A percentile compares a stretch with the other conserved stretches of the same genome.
These are phyloP conservation scores for Bugula neritina DNA, from an alignment of 2,888 invertebrate species.

Conservation along the genomic window DNA sequence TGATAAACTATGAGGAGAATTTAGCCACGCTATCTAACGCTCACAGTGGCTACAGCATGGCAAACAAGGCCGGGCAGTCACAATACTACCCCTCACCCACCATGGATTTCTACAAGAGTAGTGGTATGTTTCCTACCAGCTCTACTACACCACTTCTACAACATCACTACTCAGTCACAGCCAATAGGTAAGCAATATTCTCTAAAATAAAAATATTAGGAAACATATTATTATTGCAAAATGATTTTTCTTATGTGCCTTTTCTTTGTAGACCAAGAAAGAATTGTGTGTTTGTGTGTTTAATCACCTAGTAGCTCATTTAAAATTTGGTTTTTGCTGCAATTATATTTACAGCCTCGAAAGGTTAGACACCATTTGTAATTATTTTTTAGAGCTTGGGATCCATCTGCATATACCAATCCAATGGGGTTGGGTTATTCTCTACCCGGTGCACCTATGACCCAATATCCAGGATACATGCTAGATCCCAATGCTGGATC, in stretches of 20 bases:
- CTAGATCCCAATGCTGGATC: constrained; percentile 4
- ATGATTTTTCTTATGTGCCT: no score
- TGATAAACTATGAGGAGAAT: constrained; percentile 10
- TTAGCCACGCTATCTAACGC: constrained; percentile 9
- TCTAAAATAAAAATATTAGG: no score
- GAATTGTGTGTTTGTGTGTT: no score
- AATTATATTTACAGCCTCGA: no score
- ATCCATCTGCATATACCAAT: constrained; percentile 6
- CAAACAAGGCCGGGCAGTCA: background rate
- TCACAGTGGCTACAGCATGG: background rate
- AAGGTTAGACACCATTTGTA: no score
- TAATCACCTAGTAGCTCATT: no score
- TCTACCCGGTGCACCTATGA: background rate
- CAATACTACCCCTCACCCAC: background rate
- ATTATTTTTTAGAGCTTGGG: constrained; percentile 21
- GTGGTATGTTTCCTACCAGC: background rate
- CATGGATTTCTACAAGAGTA: background rate
- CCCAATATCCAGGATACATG: constrained; percentile 24
- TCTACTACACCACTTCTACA: constrained; percentile 12
- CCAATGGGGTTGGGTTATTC: constrained; percentile 15
- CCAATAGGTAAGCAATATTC: constrained; percentile 2
- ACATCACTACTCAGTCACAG: constrained; percentile 22
- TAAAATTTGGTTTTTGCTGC: no score
- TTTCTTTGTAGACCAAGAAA: no score
- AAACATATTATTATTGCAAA: no score